Evolutionary conservation across 1,140 invertebrate species (phyloP).

Genomic region (Macrocentrus cingulum): DNA sequence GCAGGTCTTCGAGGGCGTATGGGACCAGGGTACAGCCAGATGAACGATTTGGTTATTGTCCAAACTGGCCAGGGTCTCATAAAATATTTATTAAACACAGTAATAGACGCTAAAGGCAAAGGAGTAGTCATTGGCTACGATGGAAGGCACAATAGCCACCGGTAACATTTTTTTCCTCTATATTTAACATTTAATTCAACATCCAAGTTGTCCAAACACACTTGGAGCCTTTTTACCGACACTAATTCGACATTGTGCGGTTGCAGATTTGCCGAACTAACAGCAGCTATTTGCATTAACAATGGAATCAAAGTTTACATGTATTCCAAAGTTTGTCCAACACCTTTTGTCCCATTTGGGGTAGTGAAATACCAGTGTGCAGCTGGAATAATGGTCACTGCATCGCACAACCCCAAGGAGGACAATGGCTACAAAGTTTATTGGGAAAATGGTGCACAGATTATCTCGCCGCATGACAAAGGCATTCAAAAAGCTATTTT

Average conservation of each 20-base stretch:
- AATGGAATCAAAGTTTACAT: slow-evolving; percentile 81
- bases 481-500: slow-evolving; percentile 81
- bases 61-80: slow-evolving; percentile 94
- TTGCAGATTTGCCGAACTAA: slow-evolving; percentile 86
- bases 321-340: slow-evolving; percentile 82
- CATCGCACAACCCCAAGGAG: slow-evolving; percentile 98
- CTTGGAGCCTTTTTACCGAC: too few relatives aligned
- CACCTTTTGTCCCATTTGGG: slow-evolving; percentile 89
- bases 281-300: slow-evolving; percentile 80
- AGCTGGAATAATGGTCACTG: slow-evolving; percentile 94
- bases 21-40: slow-evolving; percentile 87
- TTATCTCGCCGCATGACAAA: slow-evolving; percentile 89
- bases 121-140: slow-evolving; percentile 94
- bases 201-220: too few relatives aligned
- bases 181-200: too few relatives aligned
- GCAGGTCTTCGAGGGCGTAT: slow-evolving; percentile 89
- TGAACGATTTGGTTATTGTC: slow-evolving; percentile 97
- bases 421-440: slow-evolving; percentile 99
- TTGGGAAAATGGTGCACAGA: slow-evolving; percentile 94
- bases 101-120: slow-evolving; percentile 59
- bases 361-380: slow-evolving; percentile 71
- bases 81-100: slow-evolving; percentile 70
- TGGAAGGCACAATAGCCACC: slow-evolving; percentile 89
- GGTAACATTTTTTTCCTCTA: slow-evolving; percentile 57
- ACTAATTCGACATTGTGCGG: slow-evolving; percentile 5